Evolutionary conservation across 2,113 vertebrate species (phyloP), one percentile per base, ranked within the genome.

Genomic region (Pleuronectes platessa): DNA sequence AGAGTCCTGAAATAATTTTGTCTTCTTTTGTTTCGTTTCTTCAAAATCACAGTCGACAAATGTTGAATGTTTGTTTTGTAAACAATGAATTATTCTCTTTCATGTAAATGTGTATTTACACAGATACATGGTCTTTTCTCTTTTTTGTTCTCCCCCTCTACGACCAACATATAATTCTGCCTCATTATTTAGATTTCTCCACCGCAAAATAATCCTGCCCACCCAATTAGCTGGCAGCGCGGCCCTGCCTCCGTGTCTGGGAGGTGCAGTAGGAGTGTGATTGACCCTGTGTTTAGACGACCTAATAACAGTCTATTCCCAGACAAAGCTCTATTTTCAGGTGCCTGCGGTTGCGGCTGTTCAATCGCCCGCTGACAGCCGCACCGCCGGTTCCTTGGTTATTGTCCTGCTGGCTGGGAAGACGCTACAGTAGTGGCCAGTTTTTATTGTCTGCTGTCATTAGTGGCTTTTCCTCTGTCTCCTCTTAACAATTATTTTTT

Each of bases 361-460:
- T 85, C 17, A 71, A 53, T 79, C 81, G 79, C 37, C 66, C 13
- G 27, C 71, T 58, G 20, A 71, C 79, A 80, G 61, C 24, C 6
- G 61, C 31, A 20, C 72, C 14, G 82, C 49, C 42, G 3, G 58
- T 67, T 84, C 76, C 89, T 69, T 59, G 42, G 56, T 86, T 75
- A 77, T 85, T 91, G 90, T 89, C 84, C 9, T 68, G 53, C 45
- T 66, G 81, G 55, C 78, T 63, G 82, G 65, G 84, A 87, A 85
- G 88, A 90, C 61, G 51, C 67, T 78, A 40, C 86, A 79, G 54
- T 54, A 76, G 74, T 58, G 82, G 73, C 81, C 81, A 45, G 27
- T 84, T 90, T 86, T 88, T 83, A 84, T 89, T 89, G 90, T 90
- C 88, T 87, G 86, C 89, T 91, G 89, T 91, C 89, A 92, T 93